Evolutionary conservation across 2,888 invertebrate genomes (phyloP), one percentile per base, ranked within the genome.

Genomic region (Cetonia aurata): DNA sequence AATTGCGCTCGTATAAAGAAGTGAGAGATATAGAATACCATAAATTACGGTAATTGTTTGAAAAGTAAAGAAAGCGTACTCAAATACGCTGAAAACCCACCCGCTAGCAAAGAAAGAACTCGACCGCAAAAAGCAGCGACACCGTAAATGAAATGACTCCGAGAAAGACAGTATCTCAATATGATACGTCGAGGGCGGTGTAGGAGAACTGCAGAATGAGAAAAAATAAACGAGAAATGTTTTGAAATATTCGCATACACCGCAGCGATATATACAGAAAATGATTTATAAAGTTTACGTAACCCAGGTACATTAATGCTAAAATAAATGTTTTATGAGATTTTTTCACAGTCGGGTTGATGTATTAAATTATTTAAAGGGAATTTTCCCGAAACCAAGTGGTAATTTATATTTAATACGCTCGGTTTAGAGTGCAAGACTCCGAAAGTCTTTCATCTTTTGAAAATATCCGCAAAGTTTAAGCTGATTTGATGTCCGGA

Each of bases 221-320:
- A 42, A 67, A 67, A 67, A 67, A 67, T 67, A 67, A 66, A 67
- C 53, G 67, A 67, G 67, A 41, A 55, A 67, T 67, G 67, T 67
- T 67, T 55, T 53, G 53, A 53, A 67, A 67, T 25, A 25, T 25
- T 25, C 25, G 25, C 25, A 25, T 55, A 67, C 67, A 53, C 55
- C 53, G 57, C 19, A 25, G 3, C 3, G 31, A 33, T 59, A 48
- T 69, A 68, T 56, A 48, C 50, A 42, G 50, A 50, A 62, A 65
- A 70, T 65, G 48, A 65, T 70, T 70, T 65, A 70, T 56, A 70
- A 70, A 70, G 69, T 70, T 70, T 70, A 65, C 65, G 55, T 65
- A 55, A 48, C n/a, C n/a, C 56, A 55, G 55, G 65, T 65, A 44
- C 69, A 62, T 55, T 70, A 65, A 70, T 56, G 55, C 65, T 13